Conservation (phyloP, 2,888 invertebrate species). For the Dasypolia templi region DNA sequence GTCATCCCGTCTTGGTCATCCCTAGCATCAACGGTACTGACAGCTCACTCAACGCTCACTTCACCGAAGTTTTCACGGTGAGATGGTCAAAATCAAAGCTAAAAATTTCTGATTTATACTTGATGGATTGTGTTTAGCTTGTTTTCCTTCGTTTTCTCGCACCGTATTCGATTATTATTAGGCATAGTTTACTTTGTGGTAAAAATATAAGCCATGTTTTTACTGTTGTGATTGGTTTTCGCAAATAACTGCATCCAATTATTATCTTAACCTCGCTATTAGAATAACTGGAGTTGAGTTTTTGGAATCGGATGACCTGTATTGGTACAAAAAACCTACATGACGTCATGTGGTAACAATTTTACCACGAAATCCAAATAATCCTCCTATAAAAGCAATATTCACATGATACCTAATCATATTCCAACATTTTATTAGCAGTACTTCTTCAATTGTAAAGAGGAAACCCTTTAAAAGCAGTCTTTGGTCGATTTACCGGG, state of each 20-base stretch:
- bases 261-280: not conserved
- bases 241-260: not conserved
- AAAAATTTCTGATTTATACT: not conserved
- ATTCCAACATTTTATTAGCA: not conserved
- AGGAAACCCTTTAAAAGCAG: not conserved
- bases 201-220: not conserved
- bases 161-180: not conserved
- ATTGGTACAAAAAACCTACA: not conserved
- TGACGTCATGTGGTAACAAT: not conserved
- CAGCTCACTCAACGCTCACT: too few relatives aligned
- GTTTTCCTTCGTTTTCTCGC: not conserved
- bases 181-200: not conserved
- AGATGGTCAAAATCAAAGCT: too few relatives aligned
- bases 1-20: too few relatives aligned
- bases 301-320: not conserved
- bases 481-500: constrained; percentile 8
- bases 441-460: not conserved
- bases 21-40: too few relatives aligned
- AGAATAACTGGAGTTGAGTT: not conserved
- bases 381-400: not conserved
- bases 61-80: too few relatives aligned
- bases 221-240: not conserved
- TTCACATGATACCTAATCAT: not conserved
- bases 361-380: not conserved
- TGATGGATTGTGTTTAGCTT: not conserved